These are phyloP conservation scores for Drosophila suzukii DNA, from an alignment of 1,140 invertebrate species.

Conservation along the genomic window DNA sequence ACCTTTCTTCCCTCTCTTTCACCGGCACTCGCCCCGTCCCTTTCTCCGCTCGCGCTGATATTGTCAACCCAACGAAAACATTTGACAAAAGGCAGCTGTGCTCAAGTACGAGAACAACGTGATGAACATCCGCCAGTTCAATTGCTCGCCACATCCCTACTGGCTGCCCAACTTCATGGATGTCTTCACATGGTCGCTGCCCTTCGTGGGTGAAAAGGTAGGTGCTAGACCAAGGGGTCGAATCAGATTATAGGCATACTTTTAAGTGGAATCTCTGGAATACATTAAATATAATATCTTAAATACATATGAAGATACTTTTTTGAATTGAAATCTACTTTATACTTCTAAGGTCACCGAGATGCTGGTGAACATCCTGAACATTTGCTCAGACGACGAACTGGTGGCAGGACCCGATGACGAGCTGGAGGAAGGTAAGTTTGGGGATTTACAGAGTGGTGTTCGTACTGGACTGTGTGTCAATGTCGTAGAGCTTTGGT, in stretches of 20 bases:
- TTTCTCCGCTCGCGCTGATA: conserved; percentile 25
- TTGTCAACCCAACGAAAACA: conserved; percentile 68
- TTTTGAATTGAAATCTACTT: too few relatives aligned
- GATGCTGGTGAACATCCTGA: conserved; percentile 99
- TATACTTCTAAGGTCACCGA: conserved; percentile 91
- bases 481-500: conserved; percentile 64
- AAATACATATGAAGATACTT: too few relatives aligned
- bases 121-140: conserved; percentile 99
- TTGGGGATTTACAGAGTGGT: background rate
- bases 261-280: too few relatives aligned
- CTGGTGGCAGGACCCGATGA: conserved; percentile 98
- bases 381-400: conserved; percentile 99
- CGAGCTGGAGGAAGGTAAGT: conserved; percentile 96
- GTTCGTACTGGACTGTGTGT: conserved; percentile 28
- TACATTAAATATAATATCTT: too few relatives aligned
- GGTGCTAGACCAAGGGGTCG: background rate
- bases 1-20: conserved; percentile 39
- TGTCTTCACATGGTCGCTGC: conserved; percentile 99
- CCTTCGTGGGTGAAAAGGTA: conserved; percentile 99
- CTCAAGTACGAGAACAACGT: conserved; percentile 99
- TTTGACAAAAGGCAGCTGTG: conserved; percentile 94
- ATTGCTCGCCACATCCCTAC: conserved; percentile 99
- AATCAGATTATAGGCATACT: too few relatives aligned
- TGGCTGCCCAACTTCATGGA: conserved; percentile 99
- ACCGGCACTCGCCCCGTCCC: conserved; percentile 2